Base-by-base conservation (phyloP, 2,113 vertebrate genomes). In the Danio rerio region DNA sequence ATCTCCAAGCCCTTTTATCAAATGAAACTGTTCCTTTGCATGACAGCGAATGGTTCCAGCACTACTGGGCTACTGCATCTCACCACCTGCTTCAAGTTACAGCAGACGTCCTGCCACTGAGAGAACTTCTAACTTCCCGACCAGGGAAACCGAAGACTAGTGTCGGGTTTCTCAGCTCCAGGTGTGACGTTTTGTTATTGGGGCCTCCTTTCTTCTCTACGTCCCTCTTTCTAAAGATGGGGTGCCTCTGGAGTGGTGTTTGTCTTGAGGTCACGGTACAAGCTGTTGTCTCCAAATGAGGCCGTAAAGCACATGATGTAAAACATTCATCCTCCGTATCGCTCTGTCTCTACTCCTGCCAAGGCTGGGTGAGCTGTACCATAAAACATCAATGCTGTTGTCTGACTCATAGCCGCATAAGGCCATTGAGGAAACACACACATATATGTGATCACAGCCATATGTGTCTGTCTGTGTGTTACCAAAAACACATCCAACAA, bases 361-460 rank as follows among this genome's bases (percentile, higher is more conserved):
- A 91, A 58, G 85, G 53, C 61, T 62, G 81, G 84, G 89, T 89
- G 89, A 87, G 88, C 84, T 88, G 89, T 90, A 86, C 87, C 56
- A 81, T 89, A 87, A 91, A 90, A 90, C 89, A 88, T 90, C 86
- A 90, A 86, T 84, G 75, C 84, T 72, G 45, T 80, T 70, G 84
- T 81, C 83, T 89, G 89, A 93, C 86, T 92, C 91, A 90, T 86
- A 80, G 40, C 43, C 59, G 74, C 87, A 90, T 89, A 84, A 91
- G 90, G 76, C 80, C 88, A 81, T 78, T 80, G 89, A 92, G 88
- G 90, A 89, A 90, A 90, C 18, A 77, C 62, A 79, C 70, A 84
- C 20, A 13, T 70, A 80, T 63, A 81, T 43, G 69, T 87, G 82
- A 72, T 77, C 59, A 53, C 70, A 66, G 70, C 85, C 73, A 83